Conservation (phyloP, 2,797 vertebrate species). For the Melopsittacus undulatus region DNA sequence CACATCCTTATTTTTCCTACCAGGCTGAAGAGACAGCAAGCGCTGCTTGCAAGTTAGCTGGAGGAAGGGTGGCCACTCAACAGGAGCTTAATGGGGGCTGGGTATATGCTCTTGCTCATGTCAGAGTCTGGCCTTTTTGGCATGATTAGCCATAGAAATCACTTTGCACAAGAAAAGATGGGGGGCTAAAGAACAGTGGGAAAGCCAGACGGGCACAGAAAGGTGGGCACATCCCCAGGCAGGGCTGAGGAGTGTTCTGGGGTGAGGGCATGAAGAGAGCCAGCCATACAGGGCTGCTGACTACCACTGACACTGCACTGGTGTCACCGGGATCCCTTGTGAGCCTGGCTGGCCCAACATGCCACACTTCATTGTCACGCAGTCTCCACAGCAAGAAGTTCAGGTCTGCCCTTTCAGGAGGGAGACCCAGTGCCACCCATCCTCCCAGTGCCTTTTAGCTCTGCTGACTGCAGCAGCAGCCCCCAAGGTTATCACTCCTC, state of each 20-base stretch:
- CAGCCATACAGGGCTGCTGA: not conserved
- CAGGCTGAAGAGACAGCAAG: not conserved
- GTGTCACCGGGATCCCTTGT: not conserved
- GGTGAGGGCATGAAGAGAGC: not conserved
- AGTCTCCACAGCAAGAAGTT: not conserved
- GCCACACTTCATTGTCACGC: not conserved
- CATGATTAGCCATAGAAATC: not conserved
- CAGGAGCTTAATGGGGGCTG: not conserved
- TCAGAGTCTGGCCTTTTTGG: not conserved
- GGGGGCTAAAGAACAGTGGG: not conserved
- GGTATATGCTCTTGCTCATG: not conserved
- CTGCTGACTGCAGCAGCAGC: not conserved
- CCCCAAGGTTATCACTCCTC: fast-evolving
- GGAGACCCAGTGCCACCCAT: not conserved
- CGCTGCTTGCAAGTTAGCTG: fast-evolving
- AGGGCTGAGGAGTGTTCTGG: not conserved
- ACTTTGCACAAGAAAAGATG: not conserved
- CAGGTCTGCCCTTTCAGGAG: not conserved
- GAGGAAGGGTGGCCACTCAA: not conserved
- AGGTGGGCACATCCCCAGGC: not conserved
- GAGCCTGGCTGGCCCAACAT: not conserved
- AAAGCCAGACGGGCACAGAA: not conserved
- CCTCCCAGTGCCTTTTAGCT: not conserved
- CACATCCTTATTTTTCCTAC: not conserved
- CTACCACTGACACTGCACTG: fast-evolving